Percentiles rank a stretch among this genome's conserved stretches.
These are phyloP conservation scores for Oasisia sp. DNA, from an alignment of 2,888 invertebrate species.

Conservation along the genomic window DNA sequence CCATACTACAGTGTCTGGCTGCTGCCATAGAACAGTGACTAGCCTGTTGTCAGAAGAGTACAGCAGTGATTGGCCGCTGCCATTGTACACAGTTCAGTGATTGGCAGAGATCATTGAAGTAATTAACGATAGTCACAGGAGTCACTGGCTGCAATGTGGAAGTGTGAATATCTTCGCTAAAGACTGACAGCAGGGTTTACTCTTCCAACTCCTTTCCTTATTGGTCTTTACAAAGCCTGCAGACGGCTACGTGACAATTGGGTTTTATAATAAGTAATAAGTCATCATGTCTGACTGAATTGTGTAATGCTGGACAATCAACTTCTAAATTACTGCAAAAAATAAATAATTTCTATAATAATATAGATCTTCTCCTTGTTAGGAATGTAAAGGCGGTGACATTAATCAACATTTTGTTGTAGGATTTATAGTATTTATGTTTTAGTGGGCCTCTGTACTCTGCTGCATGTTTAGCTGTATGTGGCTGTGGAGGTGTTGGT, in stretches of 20 bases:
- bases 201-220: background rate
- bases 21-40: no score
- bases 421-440: background rate
- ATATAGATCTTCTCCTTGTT: background rate
- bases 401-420: background rate
- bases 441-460: background rate
- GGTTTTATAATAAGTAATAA: background rate
- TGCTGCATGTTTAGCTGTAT: background rate
- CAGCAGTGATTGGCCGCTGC: background rate
- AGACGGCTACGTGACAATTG: background rate
- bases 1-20: background rate
- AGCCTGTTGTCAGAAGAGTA: no score
- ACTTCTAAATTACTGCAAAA: background rate
- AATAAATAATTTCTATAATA: background rate
- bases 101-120: background rate
- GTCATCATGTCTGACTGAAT: background rate
- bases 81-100: background rate
- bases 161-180: background rate
- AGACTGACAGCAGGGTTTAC: background rate
- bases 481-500: background rate
- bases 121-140: background rate
- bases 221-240: background rate
- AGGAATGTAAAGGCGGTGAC: background rate
- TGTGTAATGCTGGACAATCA: background rate
- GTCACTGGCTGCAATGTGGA: background rate